These are phyloP conservation scores for Clusia tigrina DNA, from an alignment of 2,888 invertebrate genomes.

Conservation along the genomic window DNA sequence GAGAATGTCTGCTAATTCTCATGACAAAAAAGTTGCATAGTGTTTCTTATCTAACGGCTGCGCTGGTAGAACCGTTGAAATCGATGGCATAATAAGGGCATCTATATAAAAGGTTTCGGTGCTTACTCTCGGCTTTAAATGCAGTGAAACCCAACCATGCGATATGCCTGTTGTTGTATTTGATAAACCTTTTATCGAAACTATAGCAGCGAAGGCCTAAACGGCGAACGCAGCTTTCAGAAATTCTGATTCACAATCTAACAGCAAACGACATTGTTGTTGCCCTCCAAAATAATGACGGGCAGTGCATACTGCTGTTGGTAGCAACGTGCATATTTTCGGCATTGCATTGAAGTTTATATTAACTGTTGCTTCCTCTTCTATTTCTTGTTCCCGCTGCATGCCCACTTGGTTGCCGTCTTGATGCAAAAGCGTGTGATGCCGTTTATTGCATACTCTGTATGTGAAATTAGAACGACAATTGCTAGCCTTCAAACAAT, in stretches of 20 bases:
- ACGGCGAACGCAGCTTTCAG: not conserved
- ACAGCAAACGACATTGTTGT: not conserved
- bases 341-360: too few species aligned
- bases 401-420: not conserved
- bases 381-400: not conserved
- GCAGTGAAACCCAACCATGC: not conserved
- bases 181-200: not conserved
- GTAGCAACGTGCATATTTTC: not conserved
- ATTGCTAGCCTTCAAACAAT: not conserved
- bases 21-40: not conserved
- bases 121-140: not conserved
- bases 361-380: too few species aligned
- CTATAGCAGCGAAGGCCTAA: not conserved
- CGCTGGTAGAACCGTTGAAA: not conserved
- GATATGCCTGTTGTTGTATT: not conserved
- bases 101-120: not conserved
- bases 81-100: not conserved
- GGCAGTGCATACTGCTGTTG: not conserved
- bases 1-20: constrained; percentile 2
- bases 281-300: not conserved
- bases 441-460: not conserved
- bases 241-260: not conserved
- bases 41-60: not conserved
- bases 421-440: not conserved
- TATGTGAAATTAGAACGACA: not conserved